Conservation (phyloP, 1,140 invertebrate species). For the Brachystomella parvula region DNA sequence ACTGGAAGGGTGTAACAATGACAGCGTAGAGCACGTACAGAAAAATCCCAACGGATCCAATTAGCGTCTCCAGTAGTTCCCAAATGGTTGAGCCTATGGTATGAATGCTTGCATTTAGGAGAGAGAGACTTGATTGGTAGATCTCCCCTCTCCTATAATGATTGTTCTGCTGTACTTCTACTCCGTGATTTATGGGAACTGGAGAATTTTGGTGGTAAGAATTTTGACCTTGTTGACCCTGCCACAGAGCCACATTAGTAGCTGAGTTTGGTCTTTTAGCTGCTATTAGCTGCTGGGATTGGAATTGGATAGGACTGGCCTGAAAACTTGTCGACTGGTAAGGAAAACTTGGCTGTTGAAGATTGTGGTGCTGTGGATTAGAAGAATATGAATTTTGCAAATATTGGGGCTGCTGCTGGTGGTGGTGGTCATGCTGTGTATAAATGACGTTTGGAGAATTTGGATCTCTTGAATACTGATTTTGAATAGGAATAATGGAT, state of each 20-base stretch:
- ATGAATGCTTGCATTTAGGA: neutral
- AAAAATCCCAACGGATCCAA: neutral
- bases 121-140: neutral
- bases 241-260: neutral
- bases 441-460: neutral
- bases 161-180: neutral
- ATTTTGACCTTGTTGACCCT: neutral
- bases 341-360: neutral
- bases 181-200: neutral
- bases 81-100: neutral
- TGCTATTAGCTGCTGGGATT: neutral
- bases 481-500: neutral
- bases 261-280: neutral
- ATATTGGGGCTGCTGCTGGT: neutral
- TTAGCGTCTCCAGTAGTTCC: constrained; percentile 1
- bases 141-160: neutral
- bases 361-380: neutral
- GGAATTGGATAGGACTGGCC: neutral
- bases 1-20: neutral
- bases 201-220: neutral
- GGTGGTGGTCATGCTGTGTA: neutral
- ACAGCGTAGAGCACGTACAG: constrained; percentile 2
- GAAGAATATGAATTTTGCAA: neutral
- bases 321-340: neutral
- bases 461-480: too few relatives aligned